Base-by-base conservation (phyloP, 2,113 vertebrate genomes). In the Gobius niger region DNA sequence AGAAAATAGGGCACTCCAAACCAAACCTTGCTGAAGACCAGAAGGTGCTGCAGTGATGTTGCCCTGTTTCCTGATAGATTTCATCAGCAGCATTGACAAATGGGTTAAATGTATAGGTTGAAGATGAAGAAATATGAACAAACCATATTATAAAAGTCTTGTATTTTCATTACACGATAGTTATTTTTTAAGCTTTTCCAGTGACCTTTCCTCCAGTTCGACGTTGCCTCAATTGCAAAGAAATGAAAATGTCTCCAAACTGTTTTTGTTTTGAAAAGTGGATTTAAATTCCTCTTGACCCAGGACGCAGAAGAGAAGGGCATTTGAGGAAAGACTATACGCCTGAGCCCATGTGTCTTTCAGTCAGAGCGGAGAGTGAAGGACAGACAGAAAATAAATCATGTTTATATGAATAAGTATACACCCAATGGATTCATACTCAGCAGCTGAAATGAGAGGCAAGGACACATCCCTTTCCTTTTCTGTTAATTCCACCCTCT, bases 321-420 rank as follows among this genome's bases (percentile, higher is more conserved):
- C 65, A 15, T 71, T 14, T 13, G 19, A 56, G 72, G 70, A 77
- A 75, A 72, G 47, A 46, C 85, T 74, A 44, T 80, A 76, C 81
- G 71, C 72, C 18, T 75, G n/a, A 53, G 75, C 76, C 24, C 24
- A 72, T 70, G 62, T 64, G 75, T 73, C 79, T 34, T 34, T 88
- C 79, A 70, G 61, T 81, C 75, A 73, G 75, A 34, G 65, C 47
- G 44, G 75, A 83, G 68, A 83, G 68, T 71, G 87, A 89, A 85
- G 87, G 87, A 85, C 86, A 61, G 79, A 74, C 63, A 6, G 47
- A 12, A 66, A 68, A 91, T 91, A 79, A 87, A 91, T 90, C 90
- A 87, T 61, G 81, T 57, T 40, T 57, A 57, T 57, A 19, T 57
- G 24, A 34, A 34, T 34, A 24, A 54, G 18, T 18, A 13, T 78